A percentile compares a stretch with the other conserved stretches of the same genome.
Conservation (phyloP, 2,113 vertebrate species). For the Dasyprocta punctata region DNA sequence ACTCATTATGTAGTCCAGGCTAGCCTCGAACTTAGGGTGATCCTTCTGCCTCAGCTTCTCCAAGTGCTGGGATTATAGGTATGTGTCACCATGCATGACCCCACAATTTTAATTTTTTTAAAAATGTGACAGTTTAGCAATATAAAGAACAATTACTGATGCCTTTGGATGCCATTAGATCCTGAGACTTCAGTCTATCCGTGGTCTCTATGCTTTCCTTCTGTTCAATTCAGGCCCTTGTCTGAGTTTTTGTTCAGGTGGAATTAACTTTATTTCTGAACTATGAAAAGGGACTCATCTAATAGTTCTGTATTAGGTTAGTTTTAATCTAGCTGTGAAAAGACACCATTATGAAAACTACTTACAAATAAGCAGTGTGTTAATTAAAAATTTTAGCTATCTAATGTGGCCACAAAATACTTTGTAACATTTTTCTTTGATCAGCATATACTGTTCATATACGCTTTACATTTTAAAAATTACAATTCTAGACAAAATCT, state of each 20-base stretch:
- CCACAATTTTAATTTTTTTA: not conserved
- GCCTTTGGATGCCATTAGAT: not conserved
- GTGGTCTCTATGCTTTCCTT: slow-evolving; percentile 50
- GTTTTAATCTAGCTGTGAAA: slow-evolving; percentile 15
- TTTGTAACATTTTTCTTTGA: slow-evolving; percentile 11
- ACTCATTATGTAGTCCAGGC: not conserved
- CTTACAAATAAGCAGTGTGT: not conserved
- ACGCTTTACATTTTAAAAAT: not conserved
- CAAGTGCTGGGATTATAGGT: not conserved
- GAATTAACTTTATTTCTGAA: slow-evolving; percentile 49
- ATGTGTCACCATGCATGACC: not conserved
- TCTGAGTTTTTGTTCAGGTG: slow-evolving; percentile 3
- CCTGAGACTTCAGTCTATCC: not conserved
- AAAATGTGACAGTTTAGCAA: slow-evolving; percentile 48
- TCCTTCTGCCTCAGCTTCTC: not conserved
- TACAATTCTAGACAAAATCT: slow-evolving; percentile 27
- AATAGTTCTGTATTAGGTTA: not conserved
- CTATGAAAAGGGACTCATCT: slow-evolving; percentile 21
- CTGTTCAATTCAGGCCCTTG: slow-evolving; percentile 39
- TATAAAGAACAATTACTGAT: slow-evolving; percentile 49
- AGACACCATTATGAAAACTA: slow-evolving; percentile 29
- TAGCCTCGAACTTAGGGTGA: not conserved
- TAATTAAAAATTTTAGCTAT: slow-evolving; percentile 47
- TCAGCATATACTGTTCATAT: not conserved
- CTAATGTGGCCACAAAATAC: slow-evolving; percentile 39